Percentiles rank a stretch among this genome's conserved stretches.
phyloP scores from a whole-genome alignment of 2,888 invertebrate genomes.

The Adineta ricciae region DNA sequence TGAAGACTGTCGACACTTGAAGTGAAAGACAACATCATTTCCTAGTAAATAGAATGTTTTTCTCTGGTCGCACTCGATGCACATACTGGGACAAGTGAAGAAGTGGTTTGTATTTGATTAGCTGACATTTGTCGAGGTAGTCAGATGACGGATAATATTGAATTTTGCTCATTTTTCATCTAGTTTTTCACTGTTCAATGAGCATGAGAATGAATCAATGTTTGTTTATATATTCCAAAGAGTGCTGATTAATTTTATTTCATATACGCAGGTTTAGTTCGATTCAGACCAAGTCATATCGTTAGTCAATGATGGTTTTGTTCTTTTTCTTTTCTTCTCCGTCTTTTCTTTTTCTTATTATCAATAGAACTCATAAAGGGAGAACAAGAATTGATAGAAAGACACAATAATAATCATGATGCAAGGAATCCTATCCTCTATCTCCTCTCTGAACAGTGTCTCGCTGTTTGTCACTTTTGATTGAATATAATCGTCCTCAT shows the following conservation, averaged over 20 bases:
- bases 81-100: neutral
- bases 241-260: neutral
- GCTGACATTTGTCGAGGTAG: neutral
- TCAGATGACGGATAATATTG: too few relatives aligned
- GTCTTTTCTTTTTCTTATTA: neutral
- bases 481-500: too few relatives aligned
- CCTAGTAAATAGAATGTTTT: neutral
- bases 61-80: neutral
- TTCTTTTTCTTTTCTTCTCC: neutral
- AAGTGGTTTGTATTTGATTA: neutral
- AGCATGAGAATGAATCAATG: neutral
- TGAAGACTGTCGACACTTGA: neutral
- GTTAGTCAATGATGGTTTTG: neutral
- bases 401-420: neutral
- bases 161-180: neutral
- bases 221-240: neutral
- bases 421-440: neutral
- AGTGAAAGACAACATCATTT: neutral
- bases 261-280: neutral
- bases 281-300: neutral
- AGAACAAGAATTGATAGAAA: neutral
- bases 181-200: neutral
- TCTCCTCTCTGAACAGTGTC: neutral
- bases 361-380: neutral
- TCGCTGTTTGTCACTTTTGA: neutral